A percentile compares a stretch with the other conserved stretches of the same genome.
Evolutionary conservation across 2,888 invertebrate species (phyloP).

Genomic region (Plutella xylostella): DNA sequence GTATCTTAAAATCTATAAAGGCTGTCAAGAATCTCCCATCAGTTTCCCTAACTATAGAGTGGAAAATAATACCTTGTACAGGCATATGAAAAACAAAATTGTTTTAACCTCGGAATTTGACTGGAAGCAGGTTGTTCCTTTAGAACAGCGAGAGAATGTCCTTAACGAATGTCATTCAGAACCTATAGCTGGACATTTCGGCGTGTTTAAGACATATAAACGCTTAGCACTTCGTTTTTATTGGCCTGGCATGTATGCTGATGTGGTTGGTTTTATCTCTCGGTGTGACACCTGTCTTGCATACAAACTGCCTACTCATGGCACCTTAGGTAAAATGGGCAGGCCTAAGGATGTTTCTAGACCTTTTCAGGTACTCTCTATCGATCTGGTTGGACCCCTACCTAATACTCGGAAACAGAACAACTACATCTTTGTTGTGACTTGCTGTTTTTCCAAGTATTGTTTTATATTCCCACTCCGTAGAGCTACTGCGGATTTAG

Average conservation of each 20-base stretch:
- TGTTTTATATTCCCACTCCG: slow-evolving; percentile 9
- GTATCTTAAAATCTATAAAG: slow-evolving; percentile 9
- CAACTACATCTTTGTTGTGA: slow-evolving; percentile 4
- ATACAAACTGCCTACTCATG: slow-evolving; percentile 10
- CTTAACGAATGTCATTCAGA: slow-evolving; percentile 1
- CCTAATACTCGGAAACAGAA: slow-evolving; percentile 1
- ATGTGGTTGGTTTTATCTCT: not conserved
- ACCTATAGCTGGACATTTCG: slow-evolving; percentile 10
- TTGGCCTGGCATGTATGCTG: slow-evolving; percentile 10
- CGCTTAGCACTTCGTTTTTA: slow-evolving; percentile 7
- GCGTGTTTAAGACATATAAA: slow-evolving; percentile 12
- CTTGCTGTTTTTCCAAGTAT: slow-evolving; percentile 12
- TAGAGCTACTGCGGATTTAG: slow-evolving; percentile 5
- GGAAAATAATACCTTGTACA: not conserved
- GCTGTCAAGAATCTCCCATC: not conserved
- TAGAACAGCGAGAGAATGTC: not conserved
- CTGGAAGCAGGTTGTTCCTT: slow-evolving; percentile 9
- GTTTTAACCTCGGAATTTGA: slow-evolving; percentile 4
- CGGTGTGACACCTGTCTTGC: slow-evolving; percentile 6
- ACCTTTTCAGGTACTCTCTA: slow-evolving; percentile 14
- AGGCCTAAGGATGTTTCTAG: slow-evolving; percentile 10
- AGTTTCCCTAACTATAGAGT: slow-evolving; percentile 6
- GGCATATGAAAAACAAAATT: not conserved
- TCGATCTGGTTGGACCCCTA: slow-evolving; percentile 7
- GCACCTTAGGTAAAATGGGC: slow-evolving; percentile 13